Conservation (phyloP, 1,140 invertebrate species). For the Helicoverpa armigera region DNA sequence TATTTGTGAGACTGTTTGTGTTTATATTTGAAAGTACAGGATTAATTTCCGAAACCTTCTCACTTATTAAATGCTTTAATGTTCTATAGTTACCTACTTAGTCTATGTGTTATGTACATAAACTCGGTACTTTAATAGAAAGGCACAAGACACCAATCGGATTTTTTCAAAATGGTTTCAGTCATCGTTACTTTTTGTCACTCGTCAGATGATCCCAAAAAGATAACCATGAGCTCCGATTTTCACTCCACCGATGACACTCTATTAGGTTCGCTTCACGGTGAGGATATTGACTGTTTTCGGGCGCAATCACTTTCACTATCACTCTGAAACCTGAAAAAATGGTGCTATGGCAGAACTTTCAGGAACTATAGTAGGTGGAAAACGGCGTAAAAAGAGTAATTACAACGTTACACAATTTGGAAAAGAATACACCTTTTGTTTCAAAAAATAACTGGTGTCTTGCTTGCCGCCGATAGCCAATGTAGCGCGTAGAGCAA, state of each 20-base stretch:
- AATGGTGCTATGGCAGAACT: not conserved
- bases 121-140: too few species aligned
- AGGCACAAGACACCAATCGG: too few species aligned
- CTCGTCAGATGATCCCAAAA: not conserved
- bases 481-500: not conserved
- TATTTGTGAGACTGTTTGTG: too few species aligned
- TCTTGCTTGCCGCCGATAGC: not conserved
- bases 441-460: not conserved
- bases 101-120: too few species aligned
- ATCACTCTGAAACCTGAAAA: slow-evolving; percentile 5
- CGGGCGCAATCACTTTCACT: slow-evolving; percentile 19
- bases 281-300: slow-evolving; percentile 1
- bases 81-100: too few species aligned
- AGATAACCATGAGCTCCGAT: not conserved
- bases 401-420: not conserved
- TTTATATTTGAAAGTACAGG: too few species aligned
- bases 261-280: not conserved
- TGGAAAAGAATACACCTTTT: not conserved
- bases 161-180: too few species aligned
- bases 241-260: not conserved
- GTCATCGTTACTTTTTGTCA: too few species aligned
- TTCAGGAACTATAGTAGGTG: not conserved
- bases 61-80: too few species aligned
- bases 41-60: too few species aligned
- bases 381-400: too few species aligned